A percentile compares a stretch with the other conserved stretches of the same genome.
phyloP scores from a whole-genome alignment of 2,888 invertebrate genomes.

The Alloscopus bannaensis region DNA sequence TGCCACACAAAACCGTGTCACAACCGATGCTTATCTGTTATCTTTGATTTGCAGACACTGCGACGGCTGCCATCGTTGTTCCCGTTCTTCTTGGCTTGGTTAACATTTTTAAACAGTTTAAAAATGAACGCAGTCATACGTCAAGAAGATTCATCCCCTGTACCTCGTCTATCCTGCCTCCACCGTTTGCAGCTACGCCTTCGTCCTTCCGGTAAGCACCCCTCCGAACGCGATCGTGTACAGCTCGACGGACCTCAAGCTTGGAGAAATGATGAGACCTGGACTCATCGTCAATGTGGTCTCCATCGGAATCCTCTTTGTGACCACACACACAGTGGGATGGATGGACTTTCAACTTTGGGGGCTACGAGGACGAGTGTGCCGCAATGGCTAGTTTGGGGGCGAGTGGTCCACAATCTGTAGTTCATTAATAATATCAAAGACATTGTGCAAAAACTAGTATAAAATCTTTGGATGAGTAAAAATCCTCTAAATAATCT shows the following conservation, averaged over 20 bases:
- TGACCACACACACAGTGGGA: conserved; percentile 68
- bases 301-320: conserved; percentile 62
- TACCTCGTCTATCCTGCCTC: conserved; percentile 93
- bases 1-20: neutral
- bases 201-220: conserved; percentile 82
- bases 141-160: conserved; percentile 87
- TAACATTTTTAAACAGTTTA: conserved; percentile 17
- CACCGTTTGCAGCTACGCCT: conserved; percentile 80
- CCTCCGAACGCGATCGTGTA: conserved; percentile 87
- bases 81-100: conserved; percentile 71
- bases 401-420: neutral
- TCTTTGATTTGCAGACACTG: conserved; percentile 34
- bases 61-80: conserved; percentile 70
- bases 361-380: conserved; percentile 67
- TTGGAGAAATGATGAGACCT: conserved; percentile 69
- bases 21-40: neutral
- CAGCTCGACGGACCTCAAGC: conserved; percentile 67
- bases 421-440: too few species aligned
- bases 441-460: too few species aligned
- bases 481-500: too few species aligned
- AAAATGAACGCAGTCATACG: conserved; percentile 80
- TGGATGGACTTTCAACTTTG: conserved; percentile 69
- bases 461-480: too few species aligned
- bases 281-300: conserved; percentile 70
- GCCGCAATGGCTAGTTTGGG: conserved; percentile 54